A percentile compares a stretch with the other conserved stretches of the same genome.
phyloP scores from a whole-genome alignment of 2,797 vertebrate genomes.

The Phalanger gymnotis region DNA sequence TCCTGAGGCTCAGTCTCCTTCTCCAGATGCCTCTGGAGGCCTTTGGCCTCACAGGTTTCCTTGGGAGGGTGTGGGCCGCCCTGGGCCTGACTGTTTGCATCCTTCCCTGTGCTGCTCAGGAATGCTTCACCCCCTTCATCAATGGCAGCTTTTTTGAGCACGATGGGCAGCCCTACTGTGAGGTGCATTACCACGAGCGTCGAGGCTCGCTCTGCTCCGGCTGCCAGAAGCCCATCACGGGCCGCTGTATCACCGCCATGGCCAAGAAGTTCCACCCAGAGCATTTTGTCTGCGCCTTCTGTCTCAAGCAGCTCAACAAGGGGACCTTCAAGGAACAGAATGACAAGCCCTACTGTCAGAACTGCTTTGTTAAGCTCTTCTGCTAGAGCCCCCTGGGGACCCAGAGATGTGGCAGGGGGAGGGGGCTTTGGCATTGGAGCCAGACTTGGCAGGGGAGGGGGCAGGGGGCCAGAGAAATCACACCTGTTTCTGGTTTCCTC shows the following conservation, averaged over 20 bases:
- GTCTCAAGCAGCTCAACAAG: slow-evolving; percentile 99
- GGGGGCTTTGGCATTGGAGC: slow-evolving; percentile 66
- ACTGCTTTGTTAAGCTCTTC: slow-evolving; percentile 98
- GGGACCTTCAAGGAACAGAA: slow-evolving; percentile 99
- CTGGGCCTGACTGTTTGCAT: background rate
- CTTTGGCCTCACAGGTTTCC: background rate
- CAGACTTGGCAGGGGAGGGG: background rate
- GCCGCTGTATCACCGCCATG: slow-evolving; percentile 99
- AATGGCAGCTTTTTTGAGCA: slow-evolving; percentile 99
- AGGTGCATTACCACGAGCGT: slow-evolving; percentile 98
- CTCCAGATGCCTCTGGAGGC: too few relatives aligned
- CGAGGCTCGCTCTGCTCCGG: slow-evolving; percentile 97
- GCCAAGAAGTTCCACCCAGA: slow-evolving; percentile 98
- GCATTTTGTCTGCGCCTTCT: slow-evolving; percentile 99
- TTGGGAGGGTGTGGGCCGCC: background rate
- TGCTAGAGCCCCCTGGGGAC: slow-evolving; percentile 86
- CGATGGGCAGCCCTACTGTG: slow-evolving; percentile 97
- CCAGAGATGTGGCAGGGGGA: slow-evolving; percentile 62
- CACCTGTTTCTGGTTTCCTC: background rate
- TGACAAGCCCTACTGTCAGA: slow-evolving; percentile 98
- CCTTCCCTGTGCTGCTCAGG: slow-evolving; percentile 82
- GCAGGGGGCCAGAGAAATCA: background rate
- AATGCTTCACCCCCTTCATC: slow-evolving; percentile 97
- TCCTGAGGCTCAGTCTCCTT: too few relatives aligned
- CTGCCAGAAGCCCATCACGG: slow-evolving; percentile 99